These are phyloP conservation scores for Sceloporus tristichus DNA, from an alignment of 2,113 vertebrate species.

Conservation along the genomic window DNA sequence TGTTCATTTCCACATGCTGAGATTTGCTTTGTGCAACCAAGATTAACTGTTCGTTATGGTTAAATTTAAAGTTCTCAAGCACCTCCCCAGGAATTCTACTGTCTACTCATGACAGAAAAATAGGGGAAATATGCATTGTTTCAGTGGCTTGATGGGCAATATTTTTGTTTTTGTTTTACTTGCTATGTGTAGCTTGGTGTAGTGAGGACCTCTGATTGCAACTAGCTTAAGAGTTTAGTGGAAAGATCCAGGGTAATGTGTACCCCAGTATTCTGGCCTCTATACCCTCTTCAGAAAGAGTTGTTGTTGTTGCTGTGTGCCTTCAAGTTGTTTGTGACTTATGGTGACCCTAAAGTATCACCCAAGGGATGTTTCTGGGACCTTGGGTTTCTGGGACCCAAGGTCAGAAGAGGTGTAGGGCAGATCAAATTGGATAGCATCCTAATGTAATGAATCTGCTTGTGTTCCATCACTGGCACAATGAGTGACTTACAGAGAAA, in stretches of 20 bases:
- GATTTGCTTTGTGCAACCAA: neutral
- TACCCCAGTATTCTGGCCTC: neutral
- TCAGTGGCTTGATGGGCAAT: neutral
- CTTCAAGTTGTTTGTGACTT: too few species aligned
- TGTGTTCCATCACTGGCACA: too few species aligned
- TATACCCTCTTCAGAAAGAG: too few species aligned
- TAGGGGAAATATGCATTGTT: too few species aligned
- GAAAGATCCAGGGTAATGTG: neutral
- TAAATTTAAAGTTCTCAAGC: conserved; percentile 12
- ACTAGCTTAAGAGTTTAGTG: neutral
- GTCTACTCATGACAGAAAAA: neutral
- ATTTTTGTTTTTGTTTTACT: neutral
- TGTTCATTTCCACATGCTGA: conserved; percentile 6
- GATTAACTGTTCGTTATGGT: neutral
- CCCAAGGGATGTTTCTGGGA: too few species aligned
- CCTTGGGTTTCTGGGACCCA: too few species aligned
- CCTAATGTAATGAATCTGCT: too few species aligned
- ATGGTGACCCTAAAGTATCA: too few species aligned
- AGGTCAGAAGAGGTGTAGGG: too few species aligned
- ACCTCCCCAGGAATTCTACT: neutral
- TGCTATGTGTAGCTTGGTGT: neutral
- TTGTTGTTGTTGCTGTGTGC: too few species aligned
- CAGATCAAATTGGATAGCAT: too few species aligned
- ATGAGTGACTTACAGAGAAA: too few species aligned
- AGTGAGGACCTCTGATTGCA: neutral